phyloP scores from a whole-genome alignment of 2,888 invertebrate species.

The Julus scandinavius region DNA sequence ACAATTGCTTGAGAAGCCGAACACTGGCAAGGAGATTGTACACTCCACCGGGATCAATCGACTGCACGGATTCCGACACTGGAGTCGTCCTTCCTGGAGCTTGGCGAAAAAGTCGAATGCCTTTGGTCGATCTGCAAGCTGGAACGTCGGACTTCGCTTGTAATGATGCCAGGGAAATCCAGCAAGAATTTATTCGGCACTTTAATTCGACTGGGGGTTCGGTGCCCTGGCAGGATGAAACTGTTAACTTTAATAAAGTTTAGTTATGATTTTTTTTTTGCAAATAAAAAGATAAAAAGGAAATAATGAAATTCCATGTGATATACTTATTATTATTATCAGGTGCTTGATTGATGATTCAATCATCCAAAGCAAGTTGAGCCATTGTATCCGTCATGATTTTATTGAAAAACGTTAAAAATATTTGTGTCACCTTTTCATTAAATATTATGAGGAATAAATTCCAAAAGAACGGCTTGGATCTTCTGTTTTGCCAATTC shows the following conservation, averaged over 20 bases:
- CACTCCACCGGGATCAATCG: conserved; percentile 37
- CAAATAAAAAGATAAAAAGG: neutral
- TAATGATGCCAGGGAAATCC: neutral
- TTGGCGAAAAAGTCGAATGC: conserved; percentile 23
- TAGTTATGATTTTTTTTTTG: neutral
- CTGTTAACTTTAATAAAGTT: neutral
- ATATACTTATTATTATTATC: neutral
- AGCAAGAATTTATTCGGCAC: neutral
- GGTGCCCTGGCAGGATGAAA: neutral
- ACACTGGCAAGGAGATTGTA: conserved; percentile 20
- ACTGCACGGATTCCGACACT: neutral
- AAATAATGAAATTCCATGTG: neutral
- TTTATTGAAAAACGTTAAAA: conserved; percentile 22
- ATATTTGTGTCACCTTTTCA: neutral
- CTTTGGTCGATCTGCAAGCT: neutral
- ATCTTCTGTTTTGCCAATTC: neutral
- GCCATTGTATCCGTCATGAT: neutral
- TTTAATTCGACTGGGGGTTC: neutral
- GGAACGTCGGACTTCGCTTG: neutral
- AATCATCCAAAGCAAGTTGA: too few species aligned
- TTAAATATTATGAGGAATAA: conserved; percentile 15
- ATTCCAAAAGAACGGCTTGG: conserved; percentile 22
- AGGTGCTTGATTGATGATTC: too few species aligned
- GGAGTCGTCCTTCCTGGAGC: conserved; percentile 7
- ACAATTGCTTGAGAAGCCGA: conserved; percentile 52